Percentiles rank a stretch among this genome's conserved stretches.
phyloP scores from a whole-genome alignment of 1,140 invertebrate species.

The Proctacanthus coquilletti region DNA sequence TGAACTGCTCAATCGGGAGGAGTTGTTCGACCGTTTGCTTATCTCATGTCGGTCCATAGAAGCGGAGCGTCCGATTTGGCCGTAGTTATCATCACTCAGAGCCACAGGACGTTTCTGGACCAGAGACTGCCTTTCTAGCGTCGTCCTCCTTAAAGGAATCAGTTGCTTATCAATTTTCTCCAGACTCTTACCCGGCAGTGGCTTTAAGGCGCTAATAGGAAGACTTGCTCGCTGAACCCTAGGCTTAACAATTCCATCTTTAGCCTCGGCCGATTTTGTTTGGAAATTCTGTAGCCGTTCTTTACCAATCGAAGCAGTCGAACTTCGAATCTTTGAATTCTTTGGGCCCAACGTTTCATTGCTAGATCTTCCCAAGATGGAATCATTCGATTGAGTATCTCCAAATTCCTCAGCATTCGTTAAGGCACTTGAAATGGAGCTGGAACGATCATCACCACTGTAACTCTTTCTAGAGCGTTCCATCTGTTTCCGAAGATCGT shows the following conservation, averaged over 20 bases:
- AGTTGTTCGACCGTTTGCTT: conserved; percentile 6
- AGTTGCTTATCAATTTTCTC: not conserved
- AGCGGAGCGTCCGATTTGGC: conserved; percentile 8
- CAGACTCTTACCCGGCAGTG: not conserved
- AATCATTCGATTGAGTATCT: conserved; percentile 1
- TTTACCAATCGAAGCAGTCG: no score
- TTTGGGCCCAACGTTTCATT: no score
- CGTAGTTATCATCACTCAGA: conserved; percentile 6
- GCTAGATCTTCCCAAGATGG: no score
- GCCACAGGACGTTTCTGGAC: conserved; percentile 16
- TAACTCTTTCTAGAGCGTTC: conserved; percentile 8
- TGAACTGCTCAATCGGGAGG: not conserved
- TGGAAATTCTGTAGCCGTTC: no score
- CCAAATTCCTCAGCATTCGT: conserved; percentile 8
- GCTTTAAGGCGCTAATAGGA: conserved; percentile 1
- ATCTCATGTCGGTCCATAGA: conserved; percentile 22
- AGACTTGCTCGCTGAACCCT: conserved; percentile 1
- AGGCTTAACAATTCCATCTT: conserved; percentile 4
- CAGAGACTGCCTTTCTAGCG: conserved; percentile 16
- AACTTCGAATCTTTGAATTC: no score
- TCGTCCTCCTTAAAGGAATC: conserved; percentile 9
- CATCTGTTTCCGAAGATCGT: conserved; percentile 8
- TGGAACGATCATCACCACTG: conserved; percentile 9
- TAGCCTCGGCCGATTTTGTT: no score
- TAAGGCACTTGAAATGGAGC: conserved; percentile 11